phyloP scores from a whole-genome alignment of 2,113 vertebrate genomes.

The Myrmophylax atrothorax region DNA sequence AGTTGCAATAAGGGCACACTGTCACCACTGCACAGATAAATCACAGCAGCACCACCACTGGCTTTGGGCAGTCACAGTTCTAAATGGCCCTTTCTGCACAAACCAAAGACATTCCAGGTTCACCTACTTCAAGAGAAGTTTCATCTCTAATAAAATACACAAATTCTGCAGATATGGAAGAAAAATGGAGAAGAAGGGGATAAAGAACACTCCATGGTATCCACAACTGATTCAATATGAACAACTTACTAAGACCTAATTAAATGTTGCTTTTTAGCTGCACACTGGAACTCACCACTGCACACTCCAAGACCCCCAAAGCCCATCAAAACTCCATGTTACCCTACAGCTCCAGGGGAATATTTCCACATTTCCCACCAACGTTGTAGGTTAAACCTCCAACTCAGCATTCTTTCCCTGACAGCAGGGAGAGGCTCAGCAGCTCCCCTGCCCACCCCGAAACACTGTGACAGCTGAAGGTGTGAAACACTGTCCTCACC shows the following conservation, averaged over 20 bases:
- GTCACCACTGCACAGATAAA: not conserved
- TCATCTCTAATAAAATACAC: not conserved
- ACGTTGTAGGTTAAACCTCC: not conserved
- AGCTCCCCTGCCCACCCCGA: not conserved
- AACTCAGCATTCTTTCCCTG: not conserved
- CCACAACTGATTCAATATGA: not conserved
- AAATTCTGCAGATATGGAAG: not conserved
- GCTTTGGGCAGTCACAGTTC: not conserved
- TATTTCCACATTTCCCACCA: not conserved
- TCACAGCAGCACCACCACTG: not conserved
- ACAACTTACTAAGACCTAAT: not conserved
- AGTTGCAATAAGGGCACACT: not conserved
- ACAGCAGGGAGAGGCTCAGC: not conserved
- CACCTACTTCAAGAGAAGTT: not conserved
- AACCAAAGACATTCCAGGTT: not conserved
- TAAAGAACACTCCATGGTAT: not conserved
- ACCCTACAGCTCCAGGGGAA: not conserved
- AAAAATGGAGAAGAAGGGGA: not conserved
- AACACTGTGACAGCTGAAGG: not conserved
- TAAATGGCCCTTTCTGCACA: not conserved
- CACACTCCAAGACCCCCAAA: not conserved
- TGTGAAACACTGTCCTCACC: not conserved
- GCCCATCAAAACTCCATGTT: not conserved
- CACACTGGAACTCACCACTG: accelerated
- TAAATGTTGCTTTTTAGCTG: not conserved